Base-by-base conservation (phyloP, 2,113 vertebrate genomes). In the Eulemur macaco region DNA sequence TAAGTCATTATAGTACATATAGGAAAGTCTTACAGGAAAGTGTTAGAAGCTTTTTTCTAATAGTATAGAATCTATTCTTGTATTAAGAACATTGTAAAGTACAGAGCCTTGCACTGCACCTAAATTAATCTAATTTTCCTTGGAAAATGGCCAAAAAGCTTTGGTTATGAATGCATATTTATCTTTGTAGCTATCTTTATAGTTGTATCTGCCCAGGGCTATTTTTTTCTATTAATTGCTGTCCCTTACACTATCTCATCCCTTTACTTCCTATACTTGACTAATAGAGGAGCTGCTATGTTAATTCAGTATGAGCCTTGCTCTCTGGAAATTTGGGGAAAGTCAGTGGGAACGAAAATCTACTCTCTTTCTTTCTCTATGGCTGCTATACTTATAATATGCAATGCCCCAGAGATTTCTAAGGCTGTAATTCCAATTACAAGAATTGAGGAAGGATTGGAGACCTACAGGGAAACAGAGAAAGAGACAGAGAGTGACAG, bases 161-260 rank as follows among this genome's bases (percentile, higher is more conserved):
- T 91, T 63, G 50, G 15, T 76, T 97, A 82, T 85, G 15, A 83
- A 87, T 64, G 47, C 76, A 1, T 80, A 74, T 68, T 86, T 87
- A 78, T 88, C 11, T 77, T 68, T 74, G 12, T 68, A 94, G 11
- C 91, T 74, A 58, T 52, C 47, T 90, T 63, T 80, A 25, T 78
- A 87, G 69, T 31, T 91, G 3, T 85, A n/a, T 34, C 31, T 68
- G 31, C 15, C 20, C 25, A 78, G 45, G 54, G 18, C 18, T 29
- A 52, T 73, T 68, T 7, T 86, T 85, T 76, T 39, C 63, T 58
- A 25, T 88, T 9, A 60, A 63, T 66, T 63, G 7, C 13, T 23
- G 14, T 60, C 23, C 31, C 1, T 7, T 15, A 23, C 0, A 8
- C 5, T 42, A 1, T 21, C 45, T 14, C 58, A 68, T 54, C 6